phyloP scores from a whole-genome alignment of 2,888 invertebrate species.

The Zelleria hepariella region DNA sequence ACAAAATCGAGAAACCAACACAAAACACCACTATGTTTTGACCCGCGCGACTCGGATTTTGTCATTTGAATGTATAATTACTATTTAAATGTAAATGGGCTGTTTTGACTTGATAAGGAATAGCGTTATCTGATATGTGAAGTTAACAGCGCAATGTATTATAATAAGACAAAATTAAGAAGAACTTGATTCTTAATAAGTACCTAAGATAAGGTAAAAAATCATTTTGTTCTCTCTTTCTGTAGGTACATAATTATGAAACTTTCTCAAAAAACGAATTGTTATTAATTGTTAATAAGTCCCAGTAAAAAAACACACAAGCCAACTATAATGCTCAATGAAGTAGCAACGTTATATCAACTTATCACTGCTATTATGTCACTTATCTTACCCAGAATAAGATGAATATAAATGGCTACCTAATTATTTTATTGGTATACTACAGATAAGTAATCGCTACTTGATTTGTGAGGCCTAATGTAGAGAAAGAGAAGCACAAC shows the following conservation, averaged over 20 bases:
- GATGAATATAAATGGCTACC: background rate
- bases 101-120: conserved; percentile 40
- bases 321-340: too few species aligned
- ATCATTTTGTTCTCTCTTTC: too few species aligned
- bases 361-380: too few species aligned
- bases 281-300: too few species aligned
- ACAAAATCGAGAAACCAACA: too few species aligned
- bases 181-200: too few species aligned
- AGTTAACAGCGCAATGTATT: background rate
- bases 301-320: too few species aligned
- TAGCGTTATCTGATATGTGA: conserved; percentile 34
- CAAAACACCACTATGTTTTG: too few species aligned
- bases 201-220: background rate
- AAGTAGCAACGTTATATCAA: too few species aligned
- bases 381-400: too few species aligned
- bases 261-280: too few species aligned
- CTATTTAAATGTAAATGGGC: conserved; percentile 49
- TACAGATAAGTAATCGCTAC: background rate
- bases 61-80: conserved; percentile 28
- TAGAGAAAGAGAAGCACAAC: background rate
- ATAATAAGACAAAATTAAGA: background rate
- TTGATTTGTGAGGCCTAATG: background rate
- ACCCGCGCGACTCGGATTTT: background rate
- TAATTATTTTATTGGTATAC: background rate
- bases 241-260: too few species aligned